Percentiles rank a stretch among this genome's conserved stretches.
Evolutionary conservation across 2,113 vertebrate genomes (phyloP).

Genomic region (Eptatretus burgeri): DNA sequence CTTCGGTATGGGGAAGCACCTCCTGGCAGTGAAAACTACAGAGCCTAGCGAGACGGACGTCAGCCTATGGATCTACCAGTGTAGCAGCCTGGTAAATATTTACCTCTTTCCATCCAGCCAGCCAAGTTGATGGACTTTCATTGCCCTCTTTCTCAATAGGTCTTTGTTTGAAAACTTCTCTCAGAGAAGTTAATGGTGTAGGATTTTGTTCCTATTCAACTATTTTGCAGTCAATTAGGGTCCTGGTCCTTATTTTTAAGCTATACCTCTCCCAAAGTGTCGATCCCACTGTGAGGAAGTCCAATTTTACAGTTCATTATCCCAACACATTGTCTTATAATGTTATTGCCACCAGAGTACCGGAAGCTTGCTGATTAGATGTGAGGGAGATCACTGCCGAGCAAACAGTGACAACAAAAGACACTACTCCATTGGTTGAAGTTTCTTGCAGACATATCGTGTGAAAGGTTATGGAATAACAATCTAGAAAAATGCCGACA

Average conservation of each 20-base stretch:
- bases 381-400: too few species aligned
- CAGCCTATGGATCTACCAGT: slow-evolving; percentile 92
- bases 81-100: slow-evolving; percentile 35
- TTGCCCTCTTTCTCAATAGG: neutral
- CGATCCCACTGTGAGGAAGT: too few species aligned
- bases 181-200: neutral
- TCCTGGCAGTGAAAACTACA: slow-evolving; percentile 69
- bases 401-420: neutral
- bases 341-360: too few species aligned
- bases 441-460: neutral
- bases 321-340: too few species aligned
- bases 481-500: neutral
- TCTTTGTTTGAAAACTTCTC: slow-evolving; percentile 3
- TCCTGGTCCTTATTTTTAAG: too few species aligned
- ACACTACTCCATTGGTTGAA: neutral
- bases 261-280: too few species aligned
- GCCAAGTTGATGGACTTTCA: too few species aligned
- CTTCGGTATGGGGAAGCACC: slow-evolving; percentile 56
- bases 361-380: too few species aligned
- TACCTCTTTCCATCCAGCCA: too few species aligned
- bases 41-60: slow-evolving; percentile 36
- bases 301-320: too few species aligned
- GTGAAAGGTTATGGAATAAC: neutral
- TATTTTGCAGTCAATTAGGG: neutral
- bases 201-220: neutral